Evolutionary conservation across 2,113 vertebrate genomes (phyloP), one percentile per base, ranked within the genome.

Genomic region (Dolichallabes microphthalmus): DNA sequence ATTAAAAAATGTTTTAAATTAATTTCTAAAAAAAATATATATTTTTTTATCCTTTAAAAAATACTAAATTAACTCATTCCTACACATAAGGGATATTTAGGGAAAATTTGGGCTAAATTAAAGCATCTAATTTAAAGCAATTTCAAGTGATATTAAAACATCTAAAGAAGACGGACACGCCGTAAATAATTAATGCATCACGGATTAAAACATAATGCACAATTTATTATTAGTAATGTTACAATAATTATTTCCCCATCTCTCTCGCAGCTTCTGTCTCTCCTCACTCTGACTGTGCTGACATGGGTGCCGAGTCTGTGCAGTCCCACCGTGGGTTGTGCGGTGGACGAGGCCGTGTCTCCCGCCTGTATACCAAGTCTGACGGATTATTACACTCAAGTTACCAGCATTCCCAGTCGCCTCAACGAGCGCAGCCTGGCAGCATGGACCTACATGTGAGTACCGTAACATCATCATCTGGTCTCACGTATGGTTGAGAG

Each of bases 391-490:
- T 88, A 94, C 89, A 80, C 88, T 55, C 92, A 95, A 77, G 85
- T 93, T 75, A 89, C 91, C 61, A 92, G 88, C 88, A 86, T 95
- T 78, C 93, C 93, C 60, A 92, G 84, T 68, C 77, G 39, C 76
- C 92, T 95, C 86, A 94, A 95, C 3, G 93, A 95, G 85, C 93
- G 94, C 87, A 95, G 95, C 85, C 85, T 95, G 4, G 93, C 95
- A 0, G 77, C 92, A 63, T 95, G 94, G 94, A 92, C 50, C 55
- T 95, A 95, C 12, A 87, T 90, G 95, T 95, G 86, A 94, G 94
- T 93, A 53, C 2, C 39, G 9, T 27, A 15, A 9, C 35, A 11
- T 1, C 2, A 58, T 60, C 11, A 11, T 27, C 52, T 60, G 10
- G 19, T 27, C 52, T 55, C 52, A 60, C 1, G n/a, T 13, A 7